Percentiles rank a stretch among this genome's conserved stretches.
Conservation (phyloP, 2,888 invertebrate species). For the Chrysolina americana region DNA sequence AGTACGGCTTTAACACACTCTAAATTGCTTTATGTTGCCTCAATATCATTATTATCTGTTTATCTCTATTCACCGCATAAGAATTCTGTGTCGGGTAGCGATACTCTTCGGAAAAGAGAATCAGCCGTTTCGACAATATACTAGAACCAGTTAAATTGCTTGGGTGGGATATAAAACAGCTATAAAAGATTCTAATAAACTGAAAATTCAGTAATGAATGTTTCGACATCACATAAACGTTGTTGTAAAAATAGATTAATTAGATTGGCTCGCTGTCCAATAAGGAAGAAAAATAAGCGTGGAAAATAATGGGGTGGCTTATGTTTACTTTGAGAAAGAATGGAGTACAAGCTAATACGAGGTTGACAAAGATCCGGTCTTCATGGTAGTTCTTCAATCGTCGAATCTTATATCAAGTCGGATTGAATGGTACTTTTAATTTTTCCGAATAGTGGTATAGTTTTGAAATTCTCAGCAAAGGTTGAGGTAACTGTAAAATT, state of each 20-base stretch:
- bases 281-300: not conserved
- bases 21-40: conserved; percentile 39
- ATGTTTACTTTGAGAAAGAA: too few species aligned
- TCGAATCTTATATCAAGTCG: too few species aligned
- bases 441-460: too few species aligned
- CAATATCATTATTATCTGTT: conserved; percentile 37
- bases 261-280: not conserved
- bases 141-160: conserved; percentile 3
- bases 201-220: conserved; percentile 4
- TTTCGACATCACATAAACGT: conserved; percentile 8
- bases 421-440: too few species aligned
- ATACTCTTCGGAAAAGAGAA: not conserved
- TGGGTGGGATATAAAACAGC: not conserved
- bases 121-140: conserved; percentile 7
- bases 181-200: conserved; percentile 5
- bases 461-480: too few species aligned
- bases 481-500: too few species aligned
- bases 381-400: too few species aligned
- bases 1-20: conserved; percentile 37
- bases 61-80: conserved; percentile 14
- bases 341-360: too few species aligned
- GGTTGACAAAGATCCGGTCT: too few species aligned
- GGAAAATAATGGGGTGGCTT: not conserved
- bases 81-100: conserved; percentile 4
- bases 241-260: not conserved